Base-by-base conservation (phyloP, 2,113 vertebrate species). In the Paramisgurnus dabryanus region DNA sequence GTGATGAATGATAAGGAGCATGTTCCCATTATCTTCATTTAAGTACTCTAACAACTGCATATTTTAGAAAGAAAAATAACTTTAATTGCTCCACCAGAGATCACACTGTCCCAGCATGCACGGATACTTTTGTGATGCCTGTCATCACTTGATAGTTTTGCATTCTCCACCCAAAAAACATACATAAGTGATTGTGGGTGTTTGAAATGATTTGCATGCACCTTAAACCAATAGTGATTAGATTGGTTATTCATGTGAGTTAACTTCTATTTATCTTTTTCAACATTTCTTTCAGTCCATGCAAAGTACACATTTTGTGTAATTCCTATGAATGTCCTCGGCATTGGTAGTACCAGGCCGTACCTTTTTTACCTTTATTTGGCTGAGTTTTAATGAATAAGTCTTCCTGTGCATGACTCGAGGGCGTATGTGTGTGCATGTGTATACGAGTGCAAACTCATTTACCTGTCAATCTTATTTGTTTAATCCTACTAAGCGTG, bases 21-120 rank as follows among this genome's bases (percentile, higher is more conserved):
- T 7, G 40, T 74, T 60, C 55, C 71, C 55, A 45, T 61, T 12
- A 61, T 60, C 11, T 27, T 40, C 10, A 76, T 87, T 85, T 78
- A 85, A 82, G 84, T 88, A 85, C 71, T 87, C 87, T 55, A 55
- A 60, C 43, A 61, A 60, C 17, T 0, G 6, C 55, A 39, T 75
- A 83, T 85, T 88, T 90, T 88, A 83, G 86, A 84, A 70, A 55
- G 86, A 88, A 78, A 89, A 86, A 90, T 87, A 84, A 76, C 78
- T 88, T 78, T 90, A 91, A 92, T 92, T 90, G 88, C 87, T 80
- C 87, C 82, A 81, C 67, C 86, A 83, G 72, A 82, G 82, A 85
- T 80, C 82, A 83, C 64, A 73, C 83, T 86, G 91, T 76, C 84
- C 9, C 39, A 83, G 82, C 90, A 81, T 87, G 90, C 74, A 80